These are phyloP conservation scores for Phoxinus dragarum DNA, from an alignment of 2,797 vertebrate genomes.

Conservation along the genomic window DNA sequence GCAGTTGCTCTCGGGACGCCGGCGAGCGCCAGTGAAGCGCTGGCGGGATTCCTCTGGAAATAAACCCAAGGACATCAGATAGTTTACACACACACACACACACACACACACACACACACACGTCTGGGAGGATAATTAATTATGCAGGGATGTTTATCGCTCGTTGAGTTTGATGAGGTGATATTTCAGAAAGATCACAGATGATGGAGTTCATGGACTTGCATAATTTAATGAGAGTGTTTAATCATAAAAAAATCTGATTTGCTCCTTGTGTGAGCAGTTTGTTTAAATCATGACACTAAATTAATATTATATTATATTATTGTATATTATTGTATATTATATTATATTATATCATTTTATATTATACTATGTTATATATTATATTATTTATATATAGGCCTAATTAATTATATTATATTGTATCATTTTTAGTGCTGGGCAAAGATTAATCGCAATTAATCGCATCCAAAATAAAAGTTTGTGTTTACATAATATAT, in stretches of 20 bases:
- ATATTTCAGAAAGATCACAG: constrained; percentile 36
- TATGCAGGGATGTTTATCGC: constrained; percentile 34
- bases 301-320: too few relatives aligned
- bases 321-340: too few relatives aligned
- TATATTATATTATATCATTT: too few relatives aligned
- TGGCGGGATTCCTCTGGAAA: constrained; percentile 24
- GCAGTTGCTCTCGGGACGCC: constrained; percentile 13
- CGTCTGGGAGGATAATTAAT: constrained; percentile 9
- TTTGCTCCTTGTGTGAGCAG: not conserved
- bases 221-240: not conserved
- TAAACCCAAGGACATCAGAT: constrained; percentile 29
- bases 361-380: too few relatives aligned
- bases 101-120: not conserved
- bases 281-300: not conserved
- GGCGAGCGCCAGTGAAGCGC: not conserved
- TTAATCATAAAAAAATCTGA: not conserved
- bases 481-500: too few relatives aligned
- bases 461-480: too few relatives aligned
- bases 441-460: too few relatives aligned
- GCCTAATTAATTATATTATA: too few relatives aligned
- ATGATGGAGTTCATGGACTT: not conserved
- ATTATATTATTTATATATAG: too few relatives aligned
- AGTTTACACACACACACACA: not conserved
- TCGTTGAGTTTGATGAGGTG: constrained; percentile 33
- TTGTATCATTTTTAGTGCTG: too few relatives aligned